These are phyloP conservation scores for Bovichtus diacanthus DNA, from an alignment of 2,797 vertebrate species.

Conservation along the genomic window DNA sequence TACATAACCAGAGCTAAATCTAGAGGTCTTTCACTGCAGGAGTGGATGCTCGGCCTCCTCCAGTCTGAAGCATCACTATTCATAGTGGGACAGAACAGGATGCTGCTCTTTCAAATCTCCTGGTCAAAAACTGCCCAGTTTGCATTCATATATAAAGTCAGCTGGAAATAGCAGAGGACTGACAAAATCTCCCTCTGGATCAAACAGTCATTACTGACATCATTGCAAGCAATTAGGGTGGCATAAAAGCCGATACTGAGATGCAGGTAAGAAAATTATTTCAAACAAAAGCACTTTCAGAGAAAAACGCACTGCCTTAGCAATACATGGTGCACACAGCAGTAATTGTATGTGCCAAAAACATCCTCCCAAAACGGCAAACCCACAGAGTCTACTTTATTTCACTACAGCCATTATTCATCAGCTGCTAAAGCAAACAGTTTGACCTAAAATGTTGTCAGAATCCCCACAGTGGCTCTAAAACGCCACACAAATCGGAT, in stretches of 20 bases:
- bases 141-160: slow-evolving; percentile 33
- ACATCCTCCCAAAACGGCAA: not conserved
- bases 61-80: slow-evolving; percentile 39
- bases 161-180: slow-evolving; percentile 38
- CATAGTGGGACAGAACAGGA: slow-evolving; percentile 4
- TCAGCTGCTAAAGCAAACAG: not conserved
- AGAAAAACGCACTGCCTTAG: not conserved
- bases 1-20: slow-evolving; percentile 68
- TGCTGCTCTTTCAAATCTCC: slow-evolving; percentile 13
- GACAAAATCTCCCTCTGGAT: slow-evolving; percentile 17
- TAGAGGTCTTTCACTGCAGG: slow-evolving; percentile 46
- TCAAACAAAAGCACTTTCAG: not conserved
- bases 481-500: slow-evolving; percentile 27
- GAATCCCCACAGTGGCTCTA: slow-evolving; percentile 2
- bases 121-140: slow-evolving; percentile 33
- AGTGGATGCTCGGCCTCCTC: slow-evolving; percentile 46
- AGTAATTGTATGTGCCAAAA: not conserved
- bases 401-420: slow-evolving; percentile 2
- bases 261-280: not conserved
- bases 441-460: slow-evolving; percentile 32
- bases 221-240: not conserved
- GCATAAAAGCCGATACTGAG: not conserved
- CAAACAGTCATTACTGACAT: slow-evolving; percentile 23
- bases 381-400: not conserved
- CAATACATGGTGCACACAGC: not conserved